These are phyloP conservation scores for Neostethus bicornis DNA, from an alignment of 2,797 vertebrate genomes.

Conservation along the genomic window DNA sequence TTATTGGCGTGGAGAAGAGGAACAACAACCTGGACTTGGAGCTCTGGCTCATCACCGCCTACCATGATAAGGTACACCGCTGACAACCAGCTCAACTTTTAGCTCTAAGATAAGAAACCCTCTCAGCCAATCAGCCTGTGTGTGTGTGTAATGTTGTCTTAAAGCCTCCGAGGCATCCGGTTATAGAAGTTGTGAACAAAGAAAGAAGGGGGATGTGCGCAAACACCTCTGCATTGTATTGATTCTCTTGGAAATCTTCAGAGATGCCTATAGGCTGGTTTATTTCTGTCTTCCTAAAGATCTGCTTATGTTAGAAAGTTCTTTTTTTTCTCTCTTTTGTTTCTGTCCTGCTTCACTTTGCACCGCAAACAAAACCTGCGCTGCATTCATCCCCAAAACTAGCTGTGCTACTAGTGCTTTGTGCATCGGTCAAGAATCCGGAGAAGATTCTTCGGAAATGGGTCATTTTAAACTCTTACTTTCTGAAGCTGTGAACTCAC, in stretches of 20 bases:
- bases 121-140: not conserved
- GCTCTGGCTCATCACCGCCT: slow-evolving; percentile 95
- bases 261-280: slow-evolving; percentile 1
- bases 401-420: slow-evolving; percentile 13
- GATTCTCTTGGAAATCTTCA: slow-evolving; percentile 10
- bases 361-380: slow-evolving; percentile 15
- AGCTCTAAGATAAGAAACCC: not conserved
- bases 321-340: slow-evolving; percentile 5
- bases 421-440: slow-evolving; percentile 13
- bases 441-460: too few relatives aligned
- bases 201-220: not conserved
- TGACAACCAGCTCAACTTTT: not conserved
- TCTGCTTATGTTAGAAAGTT: slow-evolving; percentile 1
- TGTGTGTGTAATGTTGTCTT: not conserved
- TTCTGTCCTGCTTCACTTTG: slow-evolving; percentile 20
- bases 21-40: slow-evolving; percentile 93
- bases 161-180: not conserved
- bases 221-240: too few relatives aligned
- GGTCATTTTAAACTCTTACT: not conserved
- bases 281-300: not conserved
- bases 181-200: not conserved
- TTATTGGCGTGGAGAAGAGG: slow-evolving; percentile 94
- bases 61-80: slow-evolving; percentile 91
- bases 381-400: slow-evolving; percentile 14
- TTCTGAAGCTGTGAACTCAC: slow-evolving; percentile 21